Evolutionary conservation across 2,797 vertebrate genomes (phyloP).

Genomic region (Graptemys geographica): DNA sequence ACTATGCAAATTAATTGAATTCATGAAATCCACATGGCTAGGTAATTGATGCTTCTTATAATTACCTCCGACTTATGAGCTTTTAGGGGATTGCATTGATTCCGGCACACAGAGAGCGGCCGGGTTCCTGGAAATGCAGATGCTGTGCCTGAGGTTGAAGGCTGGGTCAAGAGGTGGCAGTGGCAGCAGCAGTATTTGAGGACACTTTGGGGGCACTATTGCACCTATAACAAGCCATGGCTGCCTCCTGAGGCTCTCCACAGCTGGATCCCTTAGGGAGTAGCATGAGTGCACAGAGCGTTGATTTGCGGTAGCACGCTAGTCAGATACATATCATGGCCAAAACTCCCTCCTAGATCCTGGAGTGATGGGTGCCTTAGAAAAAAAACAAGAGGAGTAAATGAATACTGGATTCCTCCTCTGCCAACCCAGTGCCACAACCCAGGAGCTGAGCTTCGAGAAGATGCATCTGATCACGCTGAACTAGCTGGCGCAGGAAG

Average conservation of each 20-base stretch:
- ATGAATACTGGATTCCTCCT: neutral
- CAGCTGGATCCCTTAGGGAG: neutral
- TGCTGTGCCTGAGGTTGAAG: neutral
- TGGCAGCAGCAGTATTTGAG: too few species aligned
- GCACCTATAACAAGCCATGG: neutral
- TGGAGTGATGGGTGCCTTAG: neutral
- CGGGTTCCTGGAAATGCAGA: slow-evolving; percentile 40
- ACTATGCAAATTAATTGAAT: slow-evolving; percentile 85
- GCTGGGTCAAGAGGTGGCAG: neutral
- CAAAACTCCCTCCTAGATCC: neutral
- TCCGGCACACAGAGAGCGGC: slow-evolving; percentile 17
- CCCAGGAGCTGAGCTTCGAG: neutral
- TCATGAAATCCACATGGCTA: slow-evolving; percentile 78
- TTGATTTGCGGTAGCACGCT: neutral
- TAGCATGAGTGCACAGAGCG: too few species aligned
- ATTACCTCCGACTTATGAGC: slow-evolving; percentile 83
- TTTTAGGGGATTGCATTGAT: slow-evolving; percentile 82
- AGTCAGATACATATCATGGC: neutral
- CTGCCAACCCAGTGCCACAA: neutral
- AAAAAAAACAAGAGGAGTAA: neutral
- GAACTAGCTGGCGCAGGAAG: neutral
- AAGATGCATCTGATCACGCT: neutral
- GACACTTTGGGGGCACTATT: neutral
- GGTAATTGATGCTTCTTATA: slow-evolving; percentile 85
- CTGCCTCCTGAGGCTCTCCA: neutral